Base-by-base conservation (phyloP, 2,797 vertebrate genomes). In the Paedocypris micromegethes region DNA sequence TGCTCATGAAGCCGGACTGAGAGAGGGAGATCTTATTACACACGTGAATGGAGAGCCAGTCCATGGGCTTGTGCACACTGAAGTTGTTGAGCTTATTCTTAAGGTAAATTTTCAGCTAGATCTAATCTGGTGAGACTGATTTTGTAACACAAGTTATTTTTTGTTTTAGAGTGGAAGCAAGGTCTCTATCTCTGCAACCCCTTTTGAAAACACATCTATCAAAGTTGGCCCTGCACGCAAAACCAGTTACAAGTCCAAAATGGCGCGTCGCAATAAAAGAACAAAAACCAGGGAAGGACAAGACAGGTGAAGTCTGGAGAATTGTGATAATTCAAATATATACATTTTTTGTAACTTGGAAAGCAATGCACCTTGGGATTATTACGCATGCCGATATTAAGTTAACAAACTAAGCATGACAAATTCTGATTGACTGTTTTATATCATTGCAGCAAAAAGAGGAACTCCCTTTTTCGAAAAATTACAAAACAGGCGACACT, bases 191-290 rank as follows among this genome's bases (percentile, higher is more conserved):
- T 91, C 90, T 1, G 93, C 96, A 61, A 97, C 96, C 0, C 94
- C 94, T 0, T 93, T 98, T 80, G 96, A 98, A 79, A 98, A 98
- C 82, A 98, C 96, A 0, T 96, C 96, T 61, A 98, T 98, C 82
- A 97, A 96, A 82, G 90, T 97, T 51, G 96, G 96, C 3, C 96
- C 96, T 0, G 96, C 96, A 51, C 88, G 96, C 9, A 97, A 93
- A 81, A 90, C 91, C 66, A 89, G 85, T 81, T 86, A 89, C 80
- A 98, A 94, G 79, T 92, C 93, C 72, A 98, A 96, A 84, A 98
- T 98, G 96, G 95, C 94, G 9, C 88, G 96, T 42, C 91, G 96
- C 77, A 96, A 90, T 84, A 97, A 96, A 87, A 93, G 90, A 81
- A 92, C 80, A 76, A 93, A 90, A 83, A 91, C 77, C 72, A 96